Evolutionary conservation across 2,797 vertebrate genomes (phyloP).

Genomic region (Poeciliopsis paucimaculata): DNA sequence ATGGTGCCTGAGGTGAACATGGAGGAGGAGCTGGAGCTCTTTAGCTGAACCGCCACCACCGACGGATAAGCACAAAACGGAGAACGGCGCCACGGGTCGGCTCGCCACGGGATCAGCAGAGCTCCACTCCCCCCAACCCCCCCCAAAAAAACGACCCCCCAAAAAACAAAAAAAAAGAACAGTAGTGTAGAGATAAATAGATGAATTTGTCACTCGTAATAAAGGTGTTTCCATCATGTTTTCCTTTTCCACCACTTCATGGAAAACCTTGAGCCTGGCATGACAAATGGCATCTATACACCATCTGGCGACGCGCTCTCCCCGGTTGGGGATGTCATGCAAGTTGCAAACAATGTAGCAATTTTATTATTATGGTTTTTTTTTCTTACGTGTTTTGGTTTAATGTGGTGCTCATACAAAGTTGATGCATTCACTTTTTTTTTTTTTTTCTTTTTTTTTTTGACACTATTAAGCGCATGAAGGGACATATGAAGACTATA

Average conservation of each 20-base stretch:
- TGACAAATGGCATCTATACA: slow-evolving; percentile 73
- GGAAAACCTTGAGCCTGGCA: slow-evolving; percentile 78
- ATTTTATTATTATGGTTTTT: slow-evolving; percentile 46
- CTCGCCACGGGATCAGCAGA: slow-evolving; percentile 60
- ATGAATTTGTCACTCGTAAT: slow-evolving; percentile 81
- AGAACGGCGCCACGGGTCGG: slow-evolving; percentile 62
- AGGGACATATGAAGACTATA: slow-evolving; percentile 78
- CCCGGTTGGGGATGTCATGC: slow-evolving; percentile 61
- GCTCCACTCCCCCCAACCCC: slow-evolving; percentile 9
- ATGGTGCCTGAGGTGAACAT: slow-evolving; percentile 97
- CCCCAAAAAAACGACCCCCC: background rate
- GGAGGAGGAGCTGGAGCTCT: slow-evolving; percentile 98
- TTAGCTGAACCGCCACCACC: slow-evolving; percentile 88
- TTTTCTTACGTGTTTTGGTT: slow-evolving; percentile 55
- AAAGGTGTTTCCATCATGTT: slow-evolving; percentile 85
- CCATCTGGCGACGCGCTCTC: slow-evolving; percentile 47
- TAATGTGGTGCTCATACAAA: slow-evolving; percentile 80
- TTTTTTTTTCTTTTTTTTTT: slow-evolving; percentile 40
- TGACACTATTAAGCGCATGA: slow-evolving; percentile 83
- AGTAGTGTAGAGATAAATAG: slow-evolving; percentile 77
- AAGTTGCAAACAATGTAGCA: slow-evolving; percentile 87
- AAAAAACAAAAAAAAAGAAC: slow-evolving; percentile 39
- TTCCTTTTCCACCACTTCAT: slow-evolving; percentile 79
- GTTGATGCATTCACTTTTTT: slow-evolving; percentile 72
- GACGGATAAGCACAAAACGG: slow-evolving; percentile 65